Conservation (phyloP, 1,140 invertebrate species). For the Nixonia krombeini region DNA sequence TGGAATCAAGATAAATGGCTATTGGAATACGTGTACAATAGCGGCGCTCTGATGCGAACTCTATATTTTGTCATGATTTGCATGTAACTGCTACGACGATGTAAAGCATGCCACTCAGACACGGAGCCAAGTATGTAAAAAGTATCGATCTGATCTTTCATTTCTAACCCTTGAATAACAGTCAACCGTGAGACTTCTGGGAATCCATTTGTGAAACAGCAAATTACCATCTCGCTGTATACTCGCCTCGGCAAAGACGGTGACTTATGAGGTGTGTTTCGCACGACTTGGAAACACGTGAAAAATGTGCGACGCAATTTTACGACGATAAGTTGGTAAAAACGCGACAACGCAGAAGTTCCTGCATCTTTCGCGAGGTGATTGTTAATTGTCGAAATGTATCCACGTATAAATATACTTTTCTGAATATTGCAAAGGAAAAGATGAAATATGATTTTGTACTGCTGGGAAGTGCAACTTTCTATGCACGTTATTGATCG, state of each 20-base stretch:
- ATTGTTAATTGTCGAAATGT: conserved; percentile 20
- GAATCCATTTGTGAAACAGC: conserved; percentile 52
- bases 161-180: conserved; percentile 35
- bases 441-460: background rate
- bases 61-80: conserved; percentile 54
- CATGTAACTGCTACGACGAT: conserved; percentile 45
- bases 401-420: background rate
- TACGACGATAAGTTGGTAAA: conserved; percentile 10
- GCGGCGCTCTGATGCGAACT: conserved; percentile 4
- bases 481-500: no score
- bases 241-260: background rate
- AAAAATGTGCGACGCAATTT: conserved; percentile 19
- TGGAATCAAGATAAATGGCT: conserved; percentile 1
- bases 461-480: no score
- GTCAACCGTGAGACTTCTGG: conserved; percentile 26
- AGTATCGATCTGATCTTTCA: conserved; percentile 44
- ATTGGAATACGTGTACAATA: background rate
- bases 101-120: conserved; percentile 16
- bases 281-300: conserved; percentile 21
- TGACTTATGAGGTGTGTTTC: conserved; percentile 35
- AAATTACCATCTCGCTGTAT: conserved; percentile 43
- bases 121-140: conserved; percentile 23
- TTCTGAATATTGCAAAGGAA: no score
- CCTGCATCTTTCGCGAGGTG: conserved; percentile 15
- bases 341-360: conserved; percentile 21